Base-by-base conservation (phyloP, 2,113 vertebrate genomes). In the Phodopus roborovskii region DNA sequence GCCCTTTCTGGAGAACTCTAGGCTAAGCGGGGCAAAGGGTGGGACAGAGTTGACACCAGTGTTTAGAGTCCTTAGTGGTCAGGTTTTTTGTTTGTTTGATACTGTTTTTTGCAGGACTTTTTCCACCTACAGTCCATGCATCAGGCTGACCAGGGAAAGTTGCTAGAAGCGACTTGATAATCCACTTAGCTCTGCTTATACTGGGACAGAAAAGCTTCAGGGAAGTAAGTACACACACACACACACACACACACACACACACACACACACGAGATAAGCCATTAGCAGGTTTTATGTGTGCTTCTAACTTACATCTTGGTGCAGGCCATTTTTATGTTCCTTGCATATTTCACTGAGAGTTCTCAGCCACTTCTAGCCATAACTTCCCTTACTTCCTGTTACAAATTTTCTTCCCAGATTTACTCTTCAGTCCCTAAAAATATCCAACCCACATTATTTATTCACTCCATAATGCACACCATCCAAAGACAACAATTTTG, bases 401-500 rank as follows among this genome's bases (percentile, higher is more conserved):
- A 88, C 13, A 0, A 84, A 94, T 97, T 97, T 95, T 93, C 97
- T 96, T 88, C 94, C 96, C 95, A 97, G 95, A 97, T 96, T 96
- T 96, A 95, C 94, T 97, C 94, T 95, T 60, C 95, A 83, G 94
- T 85, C 79, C 97, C 97, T 98, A 97, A 98, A 98, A 98, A 98
- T 97, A 98, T 93, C 96, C n/a, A 5, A 42, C 33, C 64, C 94
- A 2, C 94, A 97, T 97, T 98, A 98, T 97, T 97, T 97, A 98
- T 97, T 97, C 97, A 95, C 97, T 97, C 96, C 92, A 97, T 97
- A 97, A 98, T 98, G 96, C 96, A 96, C 94, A 94, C 97, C 91
- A 96, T 97, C 97, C 97, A 97, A 98, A 97, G 96, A 97, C 97
- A 97, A 97, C 97, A 98, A 97, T 97, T 97, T 97, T 95, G 95